phyloP scores from a whole-genome alignment of 1,140 invertebrate species.

The Bombus soroeensis region DNA sequence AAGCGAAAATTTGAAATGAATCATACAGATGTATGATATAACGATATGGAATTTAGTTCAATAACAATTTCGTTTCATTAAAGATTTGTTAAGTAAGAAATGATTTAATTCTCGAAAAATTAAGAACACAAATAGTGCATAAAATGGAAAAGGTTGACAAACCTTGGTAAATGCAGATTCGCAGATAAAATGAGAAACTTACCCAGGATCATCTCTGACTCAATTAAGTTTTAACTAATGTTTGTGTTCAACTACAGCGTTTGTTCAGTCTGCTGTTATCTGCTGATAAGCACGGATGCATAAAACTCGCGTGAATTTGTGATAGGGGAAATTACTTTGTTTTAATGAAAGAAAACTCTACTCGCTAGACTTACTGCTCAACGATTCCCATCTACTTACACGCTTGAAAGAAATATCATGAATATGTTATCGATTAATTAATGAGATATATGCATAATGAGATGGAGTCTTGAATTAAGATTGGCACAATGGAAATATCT shows the following conservation, averaged over 20 bases:
- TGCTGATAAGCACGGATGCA: slow-evolving; percentile 1
- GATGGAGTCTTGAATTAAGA: neutral
- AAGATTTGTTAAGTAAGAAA: neutral
- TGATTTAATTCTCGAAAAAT: neutral
- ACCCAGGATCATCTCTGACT: neutral
- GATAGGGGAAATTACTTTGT: neutral
- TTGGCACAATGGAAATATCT: no score
- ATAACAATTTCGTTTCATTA: no score
- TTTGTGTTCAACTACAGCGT: neutral
- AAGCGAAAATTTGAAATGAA: no score
- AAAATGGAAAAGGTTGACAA: neutral
- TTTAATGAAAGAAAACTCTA: neutral
- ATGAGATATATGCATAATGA: neutral
- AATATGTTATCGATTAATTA: slow-evolving; percentile 5
- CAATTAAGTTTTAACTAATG: slow-evolving; percentile 10
- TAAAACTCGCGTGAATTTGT: slow-evolving; percentile 20
- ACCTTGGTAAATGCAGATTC: neutral
- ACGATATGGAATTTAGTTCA: no score
- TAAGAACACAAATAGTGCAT: neutral
- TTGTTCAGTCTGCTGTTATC: slow-evolving; percentile 25
- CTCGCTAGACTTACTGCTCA: neutral
- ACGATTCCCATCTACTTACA: neutral
- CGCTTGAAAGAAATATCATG: neutral
- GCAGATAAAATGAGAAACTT: neutral
- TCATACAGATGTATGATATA: no score